Evolutionary conservation across 2,888 invertebrate species (phyloP).

Genomic region (Carpatolechia fugitivella): DNA sequence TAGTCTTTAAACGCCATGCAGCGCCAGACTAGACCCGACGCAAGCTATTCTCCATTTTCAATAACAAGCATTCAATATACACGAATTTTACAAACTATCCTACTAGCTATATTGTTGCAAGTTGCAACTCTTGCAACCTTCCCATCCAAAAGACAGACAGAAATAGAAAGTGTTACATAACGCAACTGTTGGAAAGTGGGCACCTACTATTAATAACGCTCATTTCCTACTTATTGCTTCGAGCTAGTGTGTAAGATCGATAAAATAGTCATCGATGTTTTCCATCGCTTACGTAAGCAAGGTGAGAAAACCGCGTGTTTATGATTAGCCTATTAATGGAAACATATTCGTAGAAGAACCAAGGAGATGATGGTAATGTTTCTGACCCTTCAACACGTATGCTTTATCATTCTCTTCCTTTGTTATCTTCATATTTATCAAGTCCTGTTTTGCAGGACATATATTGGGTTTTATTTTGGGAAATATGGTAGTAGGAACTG

Average conservation of each 20-base stretch:
- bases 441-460: too few species aligned
- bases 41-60: neutral
- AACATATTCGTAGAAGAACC: too few species aligned
- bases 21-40: neutral
- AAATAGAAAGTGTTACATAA: constrained; percentile 12
- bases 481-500: too few species aligned
- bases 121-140: neutral
- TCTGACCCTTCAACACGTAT: too few species aligned
- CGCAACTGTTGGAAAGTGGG: constrained; percentile 8
- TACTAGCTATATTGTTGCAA: neutral
- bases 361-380: too few species aligned
- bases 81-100: neutral
- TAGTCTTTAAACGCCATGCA: neutral
- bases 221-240: constrained; percentile 6
- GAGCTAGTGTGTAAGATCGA: constrained; percentile 3
- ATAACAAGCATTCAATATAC: neutral
- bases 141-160: neutral
- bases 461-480: too few species aligned
- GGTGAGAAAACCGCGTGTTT: neutral
- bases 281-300: constrained; percentile 3
- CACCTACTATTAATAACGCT: constrained; percentile 6
- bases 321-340: neutral
- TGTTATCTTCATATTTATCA: too few species aligned
- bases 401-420: too few species aligned
- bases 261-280: neutral